Evolutionary conservation across 2,888 invertebrate genomes (phyloP).

Genomic region (Melanostoma scalare): DNA sequence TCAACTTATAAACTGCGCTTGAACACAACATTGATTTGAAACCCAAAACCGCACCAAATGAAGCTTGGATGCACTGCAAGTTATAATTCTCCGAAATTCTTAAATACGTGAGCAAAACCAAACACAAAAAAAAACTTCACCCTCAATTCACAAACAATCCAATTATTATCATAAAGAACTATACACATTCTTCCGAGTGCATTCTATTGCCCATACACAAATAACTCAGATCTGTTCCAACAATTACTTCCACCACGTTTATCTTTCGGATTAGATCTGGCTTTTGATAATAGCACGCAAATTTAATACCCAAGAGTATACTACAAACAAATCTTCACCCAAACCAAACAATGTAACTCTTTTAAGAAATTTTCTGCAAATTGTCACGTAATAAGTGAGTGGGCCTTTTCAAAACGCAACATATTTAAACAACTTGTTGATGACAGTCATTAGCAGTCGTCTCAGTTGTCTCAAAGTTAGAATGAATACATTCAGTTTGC

Average conservation of each 20-base stretch:
- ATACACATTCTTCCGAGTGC: neutral
- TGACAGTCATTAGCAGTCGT: slow-evolving; percentile 53
- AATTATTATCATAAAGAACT: too few relatives aligned
- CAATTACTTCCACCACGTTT: slow-evolving; percentile 55
- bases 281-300: slow-evolving; percentile 66
- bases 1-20: too few relatives aligned
- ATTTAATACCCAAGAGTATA: slow-evolving; percentile 33
- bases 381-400: slow-evolving; percentile 57
- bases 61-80: too few relatives aligned
- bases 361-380: slow-evolving; percentile 30
- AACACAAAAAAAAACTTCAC: too few relatives aligned
- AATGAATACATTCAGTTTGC: slow-evolving; percentile 78
- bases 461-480: slow-evolving; percentile 60
- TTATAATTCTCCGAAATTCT: too few relatives aligned
- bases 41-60: too few relatives aligned
- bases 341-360: slow-evolving; percentile 44
- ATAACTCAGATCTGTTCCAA: neutral
- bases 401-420: slow-evolving; percentile 49
- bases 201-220: neutral
- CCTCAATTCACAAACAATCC: too few relatives aligned
- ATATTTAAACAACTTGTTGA: slow-evolving; percentile 66
- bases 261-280: slow-evolving; percentile 27
- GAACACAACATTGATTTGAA: too few relatives aligned
- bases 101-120: too few relatives aligned
- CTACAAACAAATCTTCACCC: slow-evolving; percentile 22